These are phyloP conservation scores for Perca flavescens DNA, from an alignment of 2,113 vertebrate genomes.

Conservation along the genomic window DNA sequence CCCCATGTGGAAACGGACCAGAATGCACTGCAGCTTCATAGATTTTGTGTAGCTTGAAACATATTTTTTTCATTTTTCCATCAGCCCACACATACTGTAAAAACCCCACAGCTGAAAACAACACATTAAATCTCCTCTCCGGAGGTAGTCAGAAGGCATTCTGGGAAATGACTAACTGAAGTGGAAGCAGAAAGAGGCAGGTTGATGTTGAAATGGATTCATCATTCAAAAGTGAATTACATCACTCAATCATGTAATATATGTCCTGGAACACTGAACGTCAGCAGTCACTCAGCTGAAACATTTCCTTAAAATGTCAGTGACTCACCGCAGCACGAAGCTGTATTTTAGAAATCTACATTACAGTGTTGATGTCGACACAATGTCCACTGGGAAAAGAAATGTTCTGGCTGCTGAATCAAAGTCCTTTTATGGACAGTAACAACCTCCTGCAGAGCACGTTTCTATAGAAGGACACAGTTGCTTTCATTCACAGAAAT, in stretches of 20 bases:
- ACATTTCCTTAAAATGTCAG: background rate
- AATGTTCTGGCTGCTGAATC: conserved; percentile 24
- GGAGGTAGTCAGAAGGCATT: background rate
- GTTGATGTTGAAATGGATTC: background rate
- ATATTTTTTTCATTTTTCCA: background rate
- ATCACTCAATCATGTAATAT: background rate
- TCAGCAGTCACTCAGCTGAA: background rate
- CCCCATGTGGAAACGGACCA: background rate
- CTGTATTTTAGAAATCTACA: background rate
- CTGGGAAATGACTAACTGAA: background rate
- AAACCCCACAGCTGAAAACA: background rate
- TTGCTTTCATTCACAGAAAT: background rate
- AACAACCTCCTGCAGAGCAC: conserved; percentile 21
- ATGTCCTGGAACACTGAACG: background rate
- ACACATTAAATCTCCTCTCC: background rate
- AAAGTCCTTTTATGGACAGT: conserved; percentile 18
- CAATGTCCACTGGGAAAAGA: conserved; percentile 10
- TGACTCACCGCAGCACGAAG: background rate
- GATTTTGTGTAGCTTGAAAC: background rate
- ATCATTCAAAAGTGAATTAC: background rate
- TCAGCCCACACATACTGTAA: background rate
- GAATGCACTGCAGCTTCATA: too few species aligned
- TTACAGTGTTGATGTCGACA: background rate
- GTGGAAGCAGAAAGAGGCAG: background rate
- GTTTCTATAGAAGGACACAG: background rate